Base-by-base conservation (phyloP, 2,113 vertebrate genomes). In the Pomatostomus ruficeps region DNA sequence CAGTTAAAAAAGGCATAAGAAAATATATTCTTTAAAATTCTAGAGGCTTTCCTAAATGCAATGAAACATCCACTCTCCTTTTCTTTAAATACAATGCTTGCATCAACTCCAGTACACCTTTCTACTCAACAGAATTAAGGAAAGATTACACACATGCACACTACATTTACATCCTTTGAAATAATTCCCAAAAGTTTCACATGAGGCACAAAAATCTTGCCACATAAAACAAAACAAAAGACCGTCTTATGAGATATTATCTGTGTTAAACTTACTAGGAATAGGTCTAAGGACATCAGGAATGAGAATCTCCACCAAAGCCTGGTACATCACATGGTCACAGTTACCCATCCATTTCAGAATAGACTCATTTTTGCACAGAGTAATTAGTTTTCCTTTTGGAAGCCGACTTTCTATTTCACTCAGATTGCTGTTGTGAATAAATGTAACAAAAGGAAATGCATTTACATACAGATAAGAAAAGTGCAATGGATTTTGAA, bases 351-450 rank as follows among this genome's bases (percentile, higher is more conserved):
- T n/a, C n/a, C n/a, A n/a, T n/a, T n/a, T n/a, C n/a, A n/a, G n/a
- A n/a, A n/a, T n/a, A n/a, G n/a, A n/a, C n/a, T n/a, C n/a, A n/a
- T n/a, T n/a, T n/a, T n/a, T n/a, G n/a, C n/a, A n/a, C n/a, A n/a
- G n/a, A n/a, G n/a, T n/a, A n/a, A n/a, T n/a, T n/a, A n/a, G n/a
- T n/a, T n/a, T n/a, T n/a, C n/a, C n/a, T n/a, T n/a, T n/a, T n/a
- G n/a, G n/a, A n/a, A n/a, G n/a, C n/a, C n/a, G n/a, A n/a, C n/a
- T n/a, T 94, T 94, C 90, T 80, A 97, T 98, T 98, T 98, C 98
- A 98, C 97, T 98, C 96, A 98, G 96, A 97, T 98, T 98, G 97
- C 97, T 98, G 97, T 95, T 90, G 96, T 97, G 95, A 97, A 97
- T 95, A 98, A 97, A 98, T 95, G 93, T 94, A 95, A 95, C 94